phyloP scores from a whole-genome alignment of 2,797 vertebrate species.

The Basileuterus tristriatus region DNA sequence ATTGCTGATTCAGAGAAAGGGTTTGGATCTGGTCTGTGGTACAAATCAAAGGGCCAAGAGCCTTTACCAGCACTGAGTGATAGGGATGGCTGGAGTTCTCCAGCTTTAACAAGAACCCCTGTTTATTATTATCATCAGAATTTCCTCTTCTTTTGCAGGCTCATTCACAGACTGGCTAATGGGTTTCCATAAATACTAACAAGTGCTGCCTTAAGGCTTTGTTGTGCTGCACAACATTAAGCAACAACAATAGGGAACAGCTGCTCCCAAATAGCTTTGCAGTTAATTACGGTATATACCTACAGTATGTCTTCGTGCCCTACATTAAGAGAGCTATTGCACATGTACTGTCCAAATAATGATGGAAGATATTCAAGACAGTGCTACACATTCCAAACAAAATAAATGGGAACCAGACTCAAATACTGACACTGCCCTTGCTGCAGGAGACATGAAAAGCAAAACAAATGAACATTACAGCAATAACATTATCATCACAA shows the following conservation, averaged over 20 bases:
- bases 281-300: constrained; percentile 49
- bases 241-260: constrained; percentile 66
- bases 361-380: background rate
- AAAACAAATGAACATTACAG: constrained; percentile 6
- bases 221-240: constrained; percentile 56
- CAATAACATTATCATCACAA: background rate
- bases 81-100: background rate
- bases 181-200: constrained; percentile 62
- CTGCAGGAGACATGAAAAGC: constrained; percentile 10
- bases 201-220: constrained; percentile 57
- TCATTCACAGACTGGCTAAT: constrained; percentile 45
- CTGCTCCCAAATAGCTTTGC: constrained; percentile 37
- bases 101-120: background rate
- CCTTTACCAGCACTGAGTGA: background rate
- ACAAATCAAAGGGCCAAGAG: background rate
- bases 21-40: background rate
- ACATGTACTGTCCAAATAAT: background rate
- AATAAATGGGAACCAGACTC: constrained; percentile 36
- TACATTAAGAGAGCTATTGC: background rate
- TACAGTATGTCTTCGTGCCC: background rate
- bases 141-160: constrained; percentile 42
- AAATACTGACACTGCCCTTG: background rate
- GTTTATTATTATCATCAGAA: constrained; percentile 50
- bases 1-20: background rate
- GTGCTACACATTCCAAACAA: constrained; percentile 7